Evolutionary conservation across 2,888 invertebrate genomes (phyloP), one percentile per base, ranked within the genome.

Genomic region (Rhodophaea formosa): DNA sequence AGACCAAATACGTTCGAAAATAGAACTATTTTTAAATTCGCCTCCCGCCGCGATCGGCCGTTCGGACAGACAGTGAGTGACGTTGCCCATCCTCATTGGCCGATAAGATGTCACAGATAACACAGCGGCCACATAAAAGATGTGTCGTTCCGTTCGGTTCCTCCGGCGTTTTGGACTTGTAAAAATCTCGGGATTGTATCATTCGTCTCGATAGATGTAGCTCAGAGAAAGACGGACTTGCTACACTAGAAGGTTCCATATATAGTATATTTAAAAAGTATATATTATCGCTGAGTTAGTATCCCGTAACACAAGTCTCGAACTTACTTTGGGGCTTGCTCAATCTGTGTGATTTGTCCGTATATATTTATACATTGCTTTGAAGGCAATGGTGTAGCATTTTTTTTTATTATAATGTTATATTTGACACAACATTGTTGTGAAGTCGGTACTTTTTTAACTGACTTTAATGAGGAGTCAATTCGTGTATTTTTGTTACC

Each of bases 71-170:
- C 89, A 86, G 77, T 86, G 91, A 90, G 88, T 90, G 90, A 91
- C 91, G 89, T 87, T 74, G 78, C 82, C 89, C 80, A 87, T 88
- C 89, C 89, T 83, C 88, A 88, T 88, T 85, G 88, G 88, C 82
- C 84, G 90, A 91, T 90, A 85, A 90, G 90, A 91, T 90, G 80
- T 84, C 84, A 86, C 84, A 79, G 89, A 88, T 89, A 89, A 88
- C 77, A 76, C 77, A 75, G 84, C 87, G 87, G 84, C 77, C 80
- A 84, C 82, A 82, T 89, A 81, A 88, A 87, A 90, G 87, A 79
- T 82, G 77, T 84, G 83, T 87, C 87, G 75, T 79, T 80, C 78
- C 87, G 75, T 79, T 80, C 78, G 86, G 75, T 79, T 80, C 77
- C 79, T 77, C 75, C 75, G 79, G 73, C 76, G 74, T 84, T 82